Conservation (phyloP, 2,797 vertebrate species). For the Labroides dimidiatus region DNA sequence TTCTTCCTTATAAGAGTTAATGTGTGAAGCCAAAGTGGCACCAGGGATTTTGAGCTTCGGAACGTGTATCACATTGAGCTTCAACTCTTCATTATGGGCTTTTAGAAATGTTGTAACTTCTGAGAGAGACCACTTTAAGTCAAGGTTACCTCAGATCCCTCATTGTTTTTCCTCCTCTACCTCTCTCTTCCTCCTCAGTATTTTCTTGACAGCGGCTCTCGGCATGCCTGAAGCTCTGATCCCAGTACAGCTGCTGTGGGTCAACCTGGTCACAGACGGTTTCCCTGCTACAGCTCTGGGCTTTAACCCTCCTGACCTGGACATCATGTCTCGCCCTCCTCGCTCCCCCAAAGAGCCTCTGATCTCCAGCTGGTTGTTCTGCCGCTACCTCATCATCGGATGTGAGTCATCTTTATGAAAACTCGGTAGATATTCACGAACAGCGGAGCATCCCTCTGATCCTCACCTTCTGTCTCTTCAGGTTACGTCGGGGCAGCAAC, state of each 20-base stretch:
- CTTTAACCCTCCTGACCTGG: constrained; percentile 86
- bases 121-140: no score
- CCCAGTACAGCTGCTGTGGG: constrained; percentile 86
- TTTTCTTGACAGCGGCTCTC: constrained; percentile 85
- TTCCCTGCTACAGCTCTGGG: constrained; percentile 86
- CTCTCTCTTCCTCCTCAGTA: constrained; percentile 62
- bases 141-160: no score
- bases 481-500: constrained; percentile 87
- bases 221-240: constrained; percentile 88
- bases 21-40: no score
- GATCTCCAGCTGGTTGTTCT: constrained; percentile 86
- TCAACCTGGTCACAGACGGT: constrained; percentile 86
- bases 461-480: constrained; percentile 31
- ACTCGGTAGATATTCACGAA: background rate
- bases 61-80: no score
- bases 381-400: constrained; percentile 86
- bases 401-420: constrained; percentile 70
- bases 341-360: constrained; percentile 84
- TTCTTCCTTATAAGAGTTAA: no score
- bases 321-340: constrained; percentile 86
- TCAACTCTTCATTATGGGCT: no score
- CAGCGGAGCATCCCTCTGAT: background rate
- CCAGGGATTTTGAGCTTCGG: no score
- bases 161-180: background rate
- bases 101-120: no score